Percentiles rank a stretch among this genome's conserved stretches.
These are phyloP conservation scores for Phragmatobia fuliginosa DNA, from an alignment of 2,888 invertebrate species.

Conservation along the genomic window DNA sequence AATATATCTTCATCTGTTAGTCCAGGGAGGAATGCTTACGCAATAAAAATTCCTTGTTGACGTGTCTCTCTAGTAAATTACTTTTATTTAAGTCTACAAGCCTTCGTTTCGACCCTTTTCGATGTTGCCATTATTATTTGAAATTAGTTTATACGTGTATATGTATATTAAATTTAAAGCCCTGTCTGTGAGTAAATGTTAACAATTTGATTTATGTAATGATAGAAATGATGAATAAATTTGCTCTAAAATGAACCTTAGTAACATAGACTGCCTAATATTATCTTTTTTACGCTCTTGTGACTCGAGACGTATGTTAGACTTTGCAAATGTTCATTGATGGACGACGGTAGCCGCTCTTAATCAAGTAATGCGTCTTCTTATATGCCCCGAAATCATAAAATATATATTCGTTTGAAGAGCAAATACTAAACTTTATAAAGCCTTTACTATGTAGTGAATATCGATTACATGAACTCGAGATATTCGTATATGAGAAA, in stretches of 20 bases:
- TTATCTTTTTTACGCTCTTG: neutral
- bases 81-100: conserved; percentile 65
- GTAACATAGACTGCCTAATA: neutral
- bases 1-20: conserved; percentile 69
- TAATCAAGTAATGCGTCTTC: neutral
- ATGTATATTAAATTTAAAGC: neutral
- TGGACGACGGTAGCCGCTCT: too few species aligned
- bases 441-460: conserved; percentile 9
- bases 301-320: too few species aligned
- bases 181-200: neutral
- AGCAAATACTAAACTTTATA: neutral
- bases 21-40: conserved; percentile 56
- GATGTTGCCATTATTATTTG: conserved; percentile 34
- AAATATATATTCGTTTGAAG: neutral
- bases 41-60: conserved; percentile 70
- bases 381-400: neutral
- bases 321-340: too few species aligned
- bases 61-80: conserved; percentile 65
- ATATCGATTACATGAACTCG: conserved; percentile 25
- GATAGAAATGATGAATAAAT: neutral
- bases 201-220: neutral
- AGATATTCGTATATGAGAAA: conserved; percentile 1
- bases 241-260: neutral
- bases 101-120: conserved; percentile 59
- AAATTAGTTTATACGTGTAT: neutral